Conservation (phyloP, 2,888 invertebrate species). For the Norana najaformis region DNA sequence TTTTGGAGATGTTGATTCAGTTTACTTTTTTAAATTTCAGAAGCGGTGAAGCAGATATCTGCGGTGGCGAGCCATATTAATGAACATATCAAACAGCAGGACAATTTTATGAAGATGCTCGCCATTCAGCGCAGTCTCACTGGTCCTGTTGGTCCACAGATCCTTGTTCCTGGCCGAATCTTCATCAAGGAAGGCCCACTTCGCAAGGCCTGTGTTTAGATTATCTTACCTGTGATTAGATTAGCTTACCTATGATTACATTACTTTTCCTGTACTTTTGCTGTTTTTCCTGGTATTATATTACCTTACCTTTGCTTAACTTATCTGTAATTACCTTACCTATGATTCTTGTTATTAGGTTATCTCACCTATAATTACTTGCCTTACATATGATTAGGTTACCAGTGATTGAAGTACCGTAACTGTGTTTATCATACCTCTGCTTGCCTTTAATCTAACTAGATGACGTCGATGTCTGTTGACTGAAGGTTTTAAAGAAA, state of each 20-base stretch:
- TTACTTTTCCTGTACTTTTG: background rate
- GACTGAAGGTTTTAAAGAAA: conserved; percentile 64
- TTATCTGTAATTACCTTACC: no score
- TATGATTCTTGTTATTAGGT: background rate
- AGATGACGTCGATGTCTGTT: background rate
- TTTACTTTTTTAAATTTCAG: conserved; percentile 60
- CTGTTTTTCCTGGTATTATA: background rate
- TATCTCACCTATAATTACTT: background rate
- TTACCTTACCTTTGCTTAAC: no score
- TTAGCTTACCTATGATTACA: background rate
- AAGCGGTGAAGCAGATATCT: conserved; percentile 72
- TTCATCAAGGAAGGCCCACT: conserved; percentile 70
- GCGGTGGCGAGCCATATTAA: conserved; percentile 75
- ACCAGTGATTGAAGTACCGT: background rate
- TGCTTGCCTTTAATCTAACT: background rate
- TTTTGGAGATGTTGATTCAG: background rate
- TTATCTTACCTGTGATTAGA: background rate
- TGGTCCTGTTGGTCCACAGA: conserved; percentile 68
- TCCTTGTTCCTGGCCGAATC: conserved; percentile 73
- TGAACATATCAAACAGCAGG: conserved; percentile 74
- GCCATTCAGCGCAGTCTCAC: conserved; percentile 72
- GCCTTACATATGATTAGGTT: background rate
- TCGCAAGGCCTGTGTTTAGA: conserved; percentile 52
- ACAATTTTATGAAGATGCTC: conserved; percentile 72
- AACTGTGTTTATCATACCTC: background rate